A percentile compares a stretch with the other conserved stretches of the same genome.
Evolutionary conservation across 92 coral and sea anemone species (phyloP).

Genomic region (Zoanthus gigantus): DNA sequence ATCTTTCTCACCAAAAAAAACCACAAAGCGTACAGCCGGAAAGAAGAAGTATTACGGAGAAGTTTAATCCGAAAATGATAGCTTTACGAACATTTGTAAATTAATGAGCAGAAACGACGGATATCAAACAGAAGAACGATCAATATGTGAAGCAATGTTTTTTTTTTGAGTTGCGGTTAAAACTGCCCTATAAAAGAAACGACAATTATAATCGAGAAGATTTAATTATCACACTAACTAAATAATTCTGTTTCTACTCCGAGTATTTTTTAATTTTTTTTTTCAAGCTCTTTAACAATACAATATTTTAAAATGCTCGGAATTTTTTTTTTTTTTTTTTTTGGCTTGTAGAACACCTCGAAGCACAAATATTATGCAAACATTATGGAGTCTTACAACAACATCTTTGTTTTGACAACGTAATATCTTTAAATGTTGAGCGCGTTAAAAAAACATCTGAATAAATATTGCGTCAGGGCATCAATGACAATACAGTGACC

Average conservation of each 20-base stretch:
- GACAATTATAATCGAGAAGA: not conserved
- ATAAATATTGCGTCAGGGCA: not conserved
- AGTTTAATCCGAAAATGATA: not conserved
- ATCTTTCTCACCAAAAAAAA: not conserved
- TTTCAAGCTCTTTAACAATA: too few relatives aligned
- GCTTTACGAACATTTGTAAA: not conserved
- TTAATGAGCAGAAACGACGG: not conserved
- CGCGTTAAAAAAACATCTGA: not conserved
- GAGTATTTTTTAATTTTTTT: too few relatives aligned
- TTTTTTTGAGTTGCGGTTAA: not conserved
- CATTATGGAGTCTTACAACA: too few relatives aligned
- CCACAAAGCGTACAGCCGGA: constrained; percentile 1
- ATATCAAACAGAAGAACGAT: not conserved
- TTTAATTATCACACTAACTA: not conserved
- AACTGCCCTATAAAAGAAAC: not conserved
- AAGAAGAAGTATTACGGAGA: constrained; percentile 4
- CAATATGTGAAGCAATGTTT: not conserved
- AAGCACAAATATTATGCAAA: too few relatives aligned
- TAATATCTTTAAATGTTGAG: not conserved
- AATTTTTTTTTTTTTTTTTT: too few relatives aligned
- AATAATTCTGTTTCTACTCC: not conserved
- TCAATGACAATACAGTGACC: too few relatives aligned
- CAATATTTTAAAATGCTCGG: too few relatives aligned
- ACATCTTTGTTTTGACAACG: too few relatives aligned
- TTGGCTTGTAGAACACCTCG: too few relatives aligned